Evolutionary conservation across 1,140 invertebrate genomes (phyloP).

Genomic region (Lepidurus apus): DNA sequence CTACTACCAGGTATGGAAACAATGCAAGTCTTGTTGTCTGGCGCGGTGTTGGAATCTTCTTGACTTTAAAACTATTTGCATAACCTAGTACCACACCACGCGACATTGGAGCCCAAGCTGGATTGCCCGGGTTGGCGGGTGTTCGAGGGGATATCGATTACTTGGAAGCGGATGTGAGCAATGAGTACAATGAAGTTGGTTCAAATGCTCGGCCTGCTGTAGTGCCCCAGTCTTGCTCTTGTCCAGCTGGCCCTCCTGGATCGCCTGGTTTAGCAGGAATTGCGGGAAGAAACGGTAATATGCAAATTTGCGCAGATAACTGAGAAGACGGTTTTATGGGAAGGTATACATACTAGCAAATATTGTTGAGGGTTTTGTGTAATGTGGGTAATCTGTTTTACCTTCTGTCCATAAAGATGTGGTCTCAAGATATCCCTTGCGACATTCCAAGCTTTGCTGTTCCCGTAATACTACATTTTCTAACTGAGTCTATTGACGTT

Average conservation of each 20-base stretch:
- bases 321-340: not conserved
- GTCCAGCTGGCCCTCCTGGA: conserved; percentile 15
- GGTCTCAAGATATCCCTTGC: not conserved
- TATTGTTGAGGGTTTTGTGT: not conserved
- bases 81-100: conserved; percentile 8
- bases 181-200: conserved; percentile 10
- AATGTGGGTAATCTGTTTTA: not conserved
- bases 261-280: not conserved
- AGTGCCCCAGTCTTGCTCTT: conserved; percentile 5
- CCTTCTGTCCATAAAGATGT: not conserved
- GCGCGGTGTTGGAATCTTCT: not conserved
- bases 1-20: conserved; percentile 7
- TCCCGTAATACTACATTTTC: not conserved
- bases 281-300: conserved; percentile 20
- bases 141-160: conserved; percentile 16
- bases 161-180: not conserved
- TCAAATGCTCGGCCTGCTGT: not conserved
- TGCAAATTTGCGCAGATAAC: conserved; percentile 19
- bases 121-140: not conserved
- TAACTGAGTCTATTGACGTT: not conserved
- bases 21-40: conserved; percentile 13
- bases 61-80: not conserved
- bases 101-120: conserved; percentile 7
- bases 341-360: not conserved
- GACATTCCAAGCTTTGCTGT: not conserved